A percentile compares a stretch with the other conserved stretches of the same genome.
Evolutionary conservation across 2,113 vertebrate species (phyloP).

Genomic region (Antechinus flavipes): DNA sequence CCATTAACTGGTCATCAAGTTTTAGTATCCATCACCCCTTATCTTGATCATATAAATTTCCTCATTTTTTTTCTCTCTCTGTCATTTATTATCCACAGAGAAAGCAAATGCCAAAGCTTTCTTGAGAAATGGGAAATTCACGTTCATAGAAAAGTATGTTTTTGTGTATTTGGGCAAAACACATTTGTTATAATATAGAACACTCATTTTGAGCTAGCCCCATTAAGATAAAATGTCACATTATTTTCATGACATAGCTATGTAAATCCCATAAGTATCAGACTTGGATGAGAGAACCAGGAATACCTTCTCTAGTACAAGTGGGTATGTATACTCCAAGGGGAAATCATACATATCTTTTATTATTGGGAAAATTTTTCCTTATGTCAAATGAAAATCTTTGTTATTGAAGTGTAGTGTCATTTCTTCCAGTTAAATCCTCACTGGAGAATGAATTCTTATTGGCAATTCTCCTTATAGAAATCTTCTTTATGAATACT

Average conservation of each 20-base stretch:
- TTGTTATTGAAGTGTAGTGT: background rate
- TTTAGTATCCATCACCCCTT: rapidly evolving
- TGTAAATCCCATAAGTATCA: background rate
- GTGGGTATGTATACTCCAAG: background rate
- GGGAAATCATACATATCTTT: background rate
- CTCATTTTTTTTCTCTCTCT: background rate
- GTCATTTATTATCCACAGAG: background rate
- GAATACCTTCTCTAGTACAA: background rate
- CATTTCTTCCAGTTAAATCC: slow-evolving; percentile 25
- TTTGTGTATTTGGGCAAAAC: background rate
- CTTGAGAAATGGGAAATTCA: background rate
- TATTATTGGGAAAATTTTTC: slow-evolving; percentile 15
- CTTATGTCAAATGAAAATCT: slow-evolving; percentile 5
- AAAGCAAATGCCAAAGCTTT: background rate
- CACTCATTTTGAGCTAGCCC: background rate
- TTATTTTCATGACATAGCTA: background rate
- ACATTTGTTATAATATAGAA: background rate
- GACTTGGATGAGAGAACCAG: background rate
- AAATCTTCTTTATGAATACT: background rate
- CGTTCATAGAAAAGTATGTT: background rate
- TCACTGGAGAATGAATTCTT: slow-evolving; percentile 37
- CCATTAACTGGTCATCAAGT: background rate
- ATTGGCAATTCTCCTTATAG: slow-evolving; percentile 34
- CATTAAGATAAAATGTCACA: background rate
- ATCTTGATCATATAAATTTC: rapidly evolving